Conservation (phyloP, 2,797 vertebrate species). For the Onychomys arenicola region DNA sequence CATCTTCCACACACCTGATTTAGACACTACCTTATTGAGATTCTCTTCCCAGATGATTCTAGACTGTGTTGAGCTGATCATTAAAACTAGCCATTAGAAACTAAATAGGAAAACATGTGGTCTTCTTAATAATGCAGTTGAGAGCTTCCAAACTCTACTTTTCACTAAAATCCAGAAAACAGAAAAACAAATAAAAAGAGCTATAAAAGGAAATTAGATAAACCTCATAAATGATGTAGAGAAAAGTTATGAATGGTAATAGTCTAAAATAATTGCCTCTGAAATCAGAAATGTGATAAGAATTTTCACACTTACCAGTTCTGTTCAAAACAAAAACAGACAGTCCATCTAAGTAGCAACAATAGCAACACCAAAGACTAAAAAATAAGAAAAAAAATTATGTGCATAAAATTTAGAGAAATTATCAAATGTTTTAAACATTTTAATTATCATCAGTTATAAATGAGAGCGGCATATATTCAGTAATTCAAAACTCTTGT, state of each 20-base stretch:
- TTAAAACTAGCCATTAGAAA: not conserved
- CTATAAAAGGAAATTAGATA: not conserved
- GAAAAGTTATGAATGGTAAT: not conserved
- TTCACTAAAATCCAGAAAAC: not conserved
- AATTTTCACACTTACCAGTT: not conserved
- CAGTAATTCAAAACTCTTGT: not conserved
- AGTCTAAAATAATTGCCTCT: not conserved
- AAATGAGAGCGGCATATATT: not conserved
- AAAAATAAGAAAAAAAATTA: not conserved
- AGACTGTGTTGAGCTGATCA: not conserved
- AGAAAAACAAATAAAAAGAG: not conserved
- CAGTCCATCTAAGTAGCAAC: too few relatives aligned
- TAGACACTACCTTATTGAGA: not conserved
- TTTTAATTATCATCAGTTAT: not conserved
- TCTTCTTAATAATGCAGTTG: not conserved
- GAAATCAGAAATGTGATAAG: not conserved
- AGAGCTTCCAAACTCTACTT: not conserved
- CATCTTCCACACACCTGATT: not conserved
- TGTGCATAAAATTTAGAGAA: not conserved
- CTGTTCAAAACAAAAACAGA: not conserved
- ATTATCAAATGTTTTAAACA: not conserved
- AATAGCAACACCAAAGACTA: not conserved
- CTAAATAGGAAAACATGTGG: not conserved
- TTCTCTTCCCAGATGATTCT: not conserved
- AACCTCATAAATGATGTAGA: not conserved